A percentile compares a stretch with the other conserved stretches of the same genome.
Evolutionary conservation across 1,140 invertebrate genomes (phyloP).

Genomic region (Drosophila fuyamai): DNA sequence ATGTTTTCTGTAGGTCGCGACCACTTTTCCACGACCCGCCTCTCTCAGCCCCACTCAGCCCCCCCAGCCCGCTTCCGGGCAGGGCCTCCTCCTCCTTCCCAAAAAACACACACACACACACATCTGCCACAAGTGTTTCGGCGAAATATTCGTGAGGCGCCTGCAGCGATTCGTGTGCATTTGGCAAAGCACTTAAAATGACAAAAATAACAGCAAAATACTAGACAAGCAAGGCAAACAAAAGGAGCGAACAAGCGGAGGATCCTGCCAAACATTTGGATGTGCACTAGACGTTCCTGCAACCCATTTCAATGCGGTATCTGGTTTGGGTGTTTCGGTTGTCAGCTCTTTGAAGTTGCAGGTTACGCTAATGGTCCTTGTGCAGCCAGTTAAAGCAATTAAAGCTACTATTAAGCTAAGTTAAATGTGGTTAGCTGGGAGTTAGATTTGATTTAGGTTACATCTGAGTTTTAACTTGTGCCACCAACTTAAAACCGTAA

Average conservation of each 20-base stretch:
- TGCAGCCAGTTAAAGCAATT: slow-evolving; percentile 18
- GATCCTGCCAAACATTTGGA: slow-evolving; percentile 28
- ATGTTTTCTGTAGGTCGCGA: slow-evolving; percentile 57
- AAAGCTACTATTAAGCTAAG: not conserved
- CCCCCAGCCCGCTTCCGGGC: slow-evolving; percentile 46
- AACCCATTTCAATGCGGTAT: slow-evolving; percentile 21
- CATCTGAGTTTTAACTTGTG: too few species aligned
- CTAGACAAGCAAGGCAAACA: slow-evolving; percentile 42
- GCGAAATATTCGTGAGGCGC: slow-evolving; percentile 40
- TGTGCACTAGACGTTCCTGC: slow-evolving; percentile 31
- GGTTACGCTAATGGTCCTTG: not conserved
- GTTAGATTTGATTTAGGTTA: not conserved
- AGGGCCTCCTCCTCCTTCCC: slow-evolving; percentile 28
- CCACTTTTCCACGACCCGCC: not conserved
- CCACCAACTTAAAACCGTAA: too few species aligned
- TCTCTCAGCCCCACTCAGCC: not conserved
- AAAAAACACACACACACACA: slow-evolving; percentile 3
- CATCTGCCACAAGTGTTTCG: slow-evolving; percentile 34
- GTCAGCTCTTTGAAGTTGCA: slow-evolving; percentile 1
- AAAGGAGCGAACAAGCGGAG: slow-evolving; percentile 14
- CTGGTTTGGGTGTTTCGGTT: not conserved
- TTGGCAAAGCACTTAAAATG: slow-evolving; percentile 69
- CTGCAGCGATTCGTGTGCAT: slow-evolving; percentile 65
- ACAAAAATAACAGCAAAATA: slow-evolving; percentile 61
- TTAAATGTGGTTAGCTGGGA: not conserved